Conservation (phyloP, 2,113 vertebrate genomes). For the Carettochelys insculpta region DNA sequence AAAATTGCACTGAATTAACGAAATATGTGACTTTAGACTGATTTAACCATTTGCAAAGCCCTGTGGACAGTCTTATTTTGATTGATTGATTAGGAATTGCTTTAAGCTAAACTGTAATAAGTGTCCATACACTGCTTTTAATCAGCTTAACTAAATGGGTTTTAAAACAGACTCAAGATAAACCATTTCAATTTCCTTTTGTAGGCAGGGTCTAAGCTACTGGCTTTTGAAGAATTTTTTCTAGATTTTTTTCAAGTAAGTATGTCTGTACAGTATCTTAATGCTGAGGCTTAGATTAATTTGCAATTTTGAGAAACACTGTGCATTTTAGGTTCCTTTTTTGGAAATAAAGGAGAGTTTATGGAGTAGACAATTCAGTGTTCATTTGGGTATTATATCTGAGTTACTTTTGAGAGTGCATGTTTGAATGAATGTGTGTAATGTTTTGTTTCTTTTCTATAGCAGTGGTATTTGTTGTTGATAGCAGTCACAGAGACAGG, state of each 20-base stretch:
- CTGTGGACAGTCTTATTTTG: background rate
- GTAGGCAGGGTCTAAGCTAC: background rate
- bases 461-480: conserved; percentile 98
- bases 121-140: background rate
- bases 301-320: background rate
- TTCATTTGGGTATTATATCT: background rate
- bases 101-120: background rate
- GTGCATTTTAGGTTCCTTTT: background rate
- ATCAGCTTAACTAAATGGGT: background rate
- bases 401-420: background rate
- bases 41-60: background rate
- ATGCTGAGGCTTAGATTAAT: background rate
- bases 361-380: background rate
- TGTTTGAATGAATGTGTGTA: background rate
- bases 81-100: background rate
- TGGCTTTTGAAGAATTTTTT: background rate
- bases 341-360: background rate
- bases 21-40: background rate
- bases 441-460: conserved; percentile 26
- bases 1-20: background rate
- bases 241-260: background rate
- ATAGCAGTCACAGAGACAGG: conserved; percentile 95
- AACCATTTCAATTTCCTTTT: background rate
- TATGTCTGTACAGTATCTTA: background rate
- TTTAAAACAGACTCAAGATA: conserved; percentile 4